Base-by-base conservation (phyloP, 2,113 vertebrate species). In the Rousettus leschenaultii region DNA sequence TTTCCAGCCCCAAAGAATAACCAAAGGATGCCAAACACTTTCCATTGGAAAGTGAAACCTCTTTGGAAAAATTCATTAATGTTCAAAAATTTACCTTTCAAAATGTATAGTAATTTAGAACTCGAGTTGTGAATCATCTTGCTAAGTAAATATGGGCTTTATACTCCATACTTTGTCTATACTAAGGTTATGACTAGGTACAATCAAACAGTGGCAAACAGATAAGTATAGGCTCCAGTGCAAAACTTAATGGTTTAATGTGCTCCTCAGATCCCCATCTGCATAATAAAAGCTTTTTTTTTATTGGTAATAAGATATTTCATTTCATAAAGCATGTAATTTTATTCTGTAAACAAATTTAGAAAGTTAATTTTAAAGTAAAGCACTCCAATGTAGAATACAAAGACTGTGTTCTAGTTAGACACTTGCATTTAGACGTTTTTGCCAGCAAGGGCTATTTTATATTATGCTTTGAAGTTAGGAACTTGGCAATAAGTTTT, bases 1-100 rank as follows among this genome's bases (percentile, higher is more conserved):
- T 95, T 94, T 95, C 65, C 19, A 55, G 2, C 55, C 57, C 91
- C 79, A 87, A 95, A 88, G 73, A 70, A 21, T 85, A 77, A n/a
- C 38, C 5, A 82, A 75, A 87, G 59, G 26, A 86, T 83, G 18
- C 16, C 19, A 84, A 78, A 45, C 5, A 30, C 26, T 94, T 96
- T 48, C 65, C 51, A 57, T 28, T 75, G 15, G 22, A 83, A 71
- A 79, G 13, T 35, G n/a, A 96, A 91, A 51, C 22, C 61, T 96
- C 40, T 83, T 66, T 45, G 16, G 53, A 94, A 82, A 94, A 85
- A 35, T 10, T 33, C 15, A 89, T 78, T 71, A 74, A 82, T 79
- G 59, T 91, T 91, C 24, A 68, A 93, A 96, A 91, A 45, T 45
- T 4, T 83, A 15, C 19, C 57, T 75, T 79, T 85, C 30, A 89